These are phyloP conservation scores for Poecilobothrus nobilitatus DNA, from an alignment of 2,888 invertebrate genomes.

Conservation along the genomic window DNA sequence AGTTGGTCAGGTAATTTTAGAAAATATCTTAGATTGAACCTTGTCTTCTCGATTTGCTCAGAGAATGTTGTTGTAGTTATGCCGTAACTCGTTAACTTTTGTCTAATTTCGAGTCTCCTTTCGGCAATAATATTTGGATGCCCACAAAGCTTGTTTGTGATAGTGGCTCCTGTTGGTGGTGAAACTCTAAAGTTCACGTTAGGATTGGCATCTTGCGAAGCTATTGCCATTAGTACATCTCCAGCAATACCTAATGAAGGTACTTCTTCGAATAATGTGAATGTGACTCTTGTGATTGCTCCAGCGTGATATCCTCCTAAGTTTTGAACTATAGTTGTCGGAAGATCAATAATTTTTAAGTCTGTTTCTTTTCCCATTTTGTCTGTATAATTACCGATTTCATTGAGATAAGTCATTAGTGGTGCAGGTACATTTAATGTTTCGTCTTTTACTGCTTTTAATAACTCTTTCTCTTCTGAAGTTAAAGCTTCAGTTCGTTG, in stretches of 20 bases:
- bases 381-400: conserved; percentile 9
- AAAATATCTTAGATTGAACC: background rate
- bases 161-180: background rate
- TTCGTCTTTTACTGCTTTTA: background rate
- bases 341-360: background rate
- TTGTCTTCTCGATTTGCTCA: background rate
- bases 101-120: background rate
- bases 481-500: background rate
- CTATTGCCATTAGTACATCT: conserved; percentile 9
- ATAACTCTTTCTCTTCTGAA: background rate
- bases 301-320: background rate
- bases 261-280: conserved; percentile 6
- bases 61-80: background rate
- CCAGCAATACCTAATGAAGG: conserved; percentile 2
- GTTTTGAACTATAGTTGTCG: background rate
- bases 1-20: background rate
- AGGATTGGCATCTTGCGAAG: background rate
- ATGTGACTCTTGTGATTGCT: background rate
- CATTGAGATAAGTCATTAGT: background rate
- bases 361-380: conserved; percentile 9
- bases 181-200: background rate
- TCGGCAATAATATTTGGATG: background rate
- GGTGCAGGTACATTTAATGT: conserved; percentile 7
- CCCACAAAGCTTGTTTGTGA: background rate
- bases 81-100: background rate